Evolutionary conservation across 2,888 invertebrate species (phyloP).

Genomic region (Caenorhabditis uteleia): DNA sequence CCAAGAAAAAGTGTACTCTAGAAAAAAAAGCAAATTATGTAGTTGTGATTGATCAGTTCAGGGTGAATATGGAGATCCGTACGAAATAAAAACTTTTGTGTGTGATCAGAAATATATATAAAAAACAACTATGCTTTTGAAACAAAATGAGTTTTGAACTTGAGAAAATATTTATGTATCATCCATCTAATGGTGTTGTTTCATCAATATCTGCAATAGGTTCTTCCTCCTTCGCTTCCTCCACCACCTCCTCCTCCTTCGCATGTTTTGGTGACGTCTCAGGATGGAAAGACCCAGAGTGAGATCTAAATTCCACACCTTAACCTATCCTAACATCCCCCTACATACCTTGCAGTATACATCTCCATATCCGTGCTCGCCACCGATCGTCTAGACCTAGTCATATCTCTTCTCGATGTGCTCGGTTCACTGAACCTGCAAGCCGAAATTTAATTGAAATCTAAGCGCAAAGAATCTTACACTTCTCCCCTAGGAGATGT

Average conservation of each 20-base stretch:
- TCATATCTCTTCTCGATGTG: constrained; percentile 1
- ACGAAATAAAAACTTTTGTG: background rate
- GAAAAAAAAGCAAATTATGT: too few species aligned
- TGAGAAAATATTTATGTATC: background rate
- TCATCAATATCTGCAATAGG: constrained; percentile 26
- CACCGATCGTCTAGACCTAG: constrained; percentile 21
- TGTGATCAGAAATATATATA: background rate
- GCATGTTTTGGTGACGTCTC: constrained; percentile 4
- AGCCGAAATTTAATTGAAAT: background rate
- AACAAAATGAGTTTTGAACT: background rate
- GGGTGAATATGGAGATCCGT: too few species aligned
- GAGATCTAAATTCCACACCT: constrained; percentile 16
- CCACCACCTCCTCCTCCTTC: constrained; percentile 12
- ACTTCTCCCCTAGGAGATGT: constrained; percentile 33
- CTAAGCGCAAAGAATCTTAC: background rate
- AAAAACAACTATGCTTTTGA: too few species aligned
- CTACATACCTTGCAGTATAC: constrained; percentile 44
- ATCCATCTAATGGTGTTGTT: constrained; percentile 10
- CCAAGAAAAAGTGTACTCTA: too few species aligned
- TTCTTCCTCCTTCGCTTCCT: too few species aligned
- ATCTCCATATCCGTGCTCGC: constrained; percentile 48
- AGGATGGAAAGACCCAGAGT: constrained; percentile 8
- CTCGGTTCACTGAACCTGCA: constrained; percentile 12
- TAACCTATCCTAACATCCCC: background rate
- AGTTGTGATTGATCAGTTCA: too few species aligned